Evolutionary conservation across 2,113 vertebrate genomes (phyloP).

Genomic region (Bos indicus): DNA sequence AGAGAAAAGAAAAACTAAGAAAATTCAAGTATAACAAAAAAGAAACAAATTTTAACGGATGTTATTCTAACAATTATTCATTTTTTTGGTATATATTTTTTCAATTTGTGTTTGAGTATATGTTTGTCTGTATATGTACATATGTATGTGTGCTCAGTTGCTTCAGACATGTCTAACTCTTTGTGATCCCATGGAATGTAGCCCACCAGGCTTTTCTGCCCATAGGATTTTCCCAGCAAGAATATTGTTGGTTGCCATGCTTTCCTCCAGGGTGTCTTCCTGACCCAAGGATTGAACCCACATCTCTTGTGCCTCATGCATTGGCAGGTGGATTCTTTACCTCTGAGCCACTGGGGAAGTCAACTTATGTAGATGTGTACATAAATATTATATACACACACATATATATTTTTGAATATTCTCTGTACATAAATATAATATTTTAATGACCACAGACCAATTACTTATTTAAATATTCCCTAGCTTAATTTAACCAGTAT

Average conservation of each 20-base stretch:
- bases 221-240: neutral
- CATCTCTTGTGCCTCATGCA: too few species aligned
- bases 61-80: neutral
- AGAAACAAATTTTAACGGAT: neutral
- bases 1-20: neutral
- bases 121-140: neutral
- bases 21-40: neutral
- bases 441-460: neutral
- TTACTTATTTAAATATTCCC: neutral
- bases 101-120: neutral
- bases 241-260: too few species aligned
- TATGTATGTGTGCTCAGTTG: neutral
- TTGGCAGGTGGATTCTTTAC: too few species aligned
- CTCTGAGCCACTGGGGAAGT: too few species aligned
- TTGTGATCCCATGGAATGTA: neutral
- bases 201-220: neutral
- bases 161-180: neutral
- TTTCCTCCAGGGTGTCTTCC: too few species aligned
- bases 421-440: neutral
- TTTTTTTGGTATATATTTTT: neutral
- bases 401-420: neutral
- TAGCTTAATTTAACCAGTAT: neutral
- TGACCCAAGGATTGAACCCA: too few species aligned
- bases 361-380: neutral
- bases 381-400: neutral